Percentiles rank a stretch among this genome's conserved stretches.
These are phyloP conservation scores for Zaprionus obscuricornis DNA, from an alignment of 2,888 invertebrate species.

Conservation along the genomic window DNA sequence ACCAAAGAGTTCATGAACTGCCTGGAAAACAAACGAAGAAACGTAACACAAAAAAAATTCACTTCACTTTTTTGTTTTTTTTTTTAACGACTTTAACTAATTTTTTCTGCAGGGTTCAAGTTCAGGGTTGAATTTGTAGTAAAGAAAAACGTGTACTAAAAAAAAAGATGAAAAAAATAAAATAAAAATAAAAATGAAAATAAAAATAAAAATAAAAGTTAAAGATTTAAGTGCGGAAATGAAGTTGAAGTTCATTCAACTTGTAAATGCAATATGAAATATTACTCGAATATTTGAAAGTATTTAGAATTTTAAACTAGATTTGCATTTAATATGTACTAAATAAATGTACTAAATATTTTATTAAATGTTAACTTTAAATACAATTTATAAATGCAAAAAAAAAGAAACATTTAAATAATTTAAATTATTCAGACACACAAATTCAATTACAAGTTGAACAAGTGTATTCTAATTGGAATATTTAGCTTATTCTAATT, in stretches of 20 bases:
- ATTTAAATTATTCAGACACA: no score
- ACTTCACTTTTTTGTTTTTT: constrained; percentile 31
- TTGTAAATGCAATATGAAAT: constrained; percentile 11
- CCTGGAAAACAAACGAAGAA: constrained; percentile 32
- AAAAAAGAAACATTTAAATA: no score
- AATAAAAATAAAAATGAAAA: no score
- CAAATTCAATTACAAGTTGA: background rate
- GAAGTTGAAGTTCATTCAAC: constrained; percentile 62
- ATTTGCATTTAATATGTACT: no score
- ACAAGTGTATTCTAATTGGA: no score
- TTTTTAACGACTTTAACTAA: constrained; percentile 59
- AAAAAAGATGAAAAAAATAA: no score
- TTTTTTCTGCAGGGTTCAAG: constrained; percentile 57
- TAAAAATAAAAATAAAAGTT: no score
- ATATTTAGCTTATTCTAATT: constrained; percentile 13
- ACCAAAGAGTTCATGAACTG: constrained; percentile 66
- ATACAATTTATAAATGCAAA: no score
- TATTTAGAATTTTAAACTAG: no score
- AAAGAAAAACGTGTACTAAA: constrained; percentile 42
- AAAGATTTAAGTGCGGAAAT: constrained; percentile 56
- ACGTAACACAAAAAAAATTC: background rate
- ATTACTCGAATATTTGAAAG: no score
- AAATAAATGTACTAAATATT: no score
- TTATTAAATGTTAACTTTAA: no score
- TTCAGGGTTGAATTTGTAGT: constrained; percentile 54